A percentile compares a stretch with the other conserved stretches of the same genome.
These are phyloP conservation scores for Peucedramus taeniatus DNA, from an alignment of 2,113 vertebrate species.

Conservation along the genomic window DNA sequence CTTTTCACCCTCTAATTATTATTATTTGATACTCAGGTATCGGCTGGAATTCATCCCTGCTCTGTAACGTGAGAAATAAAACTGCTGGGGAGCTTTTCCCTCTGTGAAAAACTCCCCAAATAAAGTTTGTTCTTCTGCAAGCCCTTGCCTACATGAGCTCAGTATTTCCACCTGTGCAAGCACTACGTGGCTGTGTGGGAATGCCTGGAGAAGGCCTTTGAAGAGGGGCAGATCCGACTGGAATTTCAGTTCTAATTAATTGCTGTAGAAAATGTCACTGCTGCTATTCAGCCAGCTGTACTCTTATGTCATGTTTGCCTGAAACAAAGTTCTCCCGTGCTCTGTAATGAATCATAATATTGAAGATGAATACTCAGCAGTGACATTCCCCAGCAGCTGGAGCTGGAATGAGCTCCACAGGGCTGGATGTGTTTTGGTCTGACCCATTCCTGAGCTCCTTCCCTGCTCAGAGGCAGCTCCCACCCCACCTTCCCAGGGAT, in stretches of 20 bases:
- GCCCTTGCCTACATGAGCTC: slow-evolving; percentile 10
- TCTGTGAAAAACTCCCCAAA: not conserved
- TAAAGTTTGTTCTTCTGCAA: not conserved
- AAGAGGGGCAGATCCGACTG: slow-evolving; percentile 39
- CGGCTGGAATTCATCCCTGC: not conserved
- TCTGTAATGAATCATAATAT: slow-evolving; percentile 42
- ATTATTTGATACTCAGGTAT: not conserved
- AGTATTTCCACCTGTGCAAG: not conserved
- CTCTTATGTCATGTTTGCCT: slow-evolving; percentile 55
- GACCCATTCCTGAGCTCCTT: not conserved
- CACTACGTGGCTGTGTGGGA: slow-evolving; percentile 20
- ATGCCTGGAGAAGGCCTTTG: slow-evolving; percentile 60
- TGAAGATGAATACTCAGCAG: not conserved
- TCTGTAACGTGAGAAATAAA: not conserved
- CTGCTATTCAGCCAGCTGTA: slow-evolving; percentile 49
- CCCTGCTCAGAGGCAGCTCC: not conserved
- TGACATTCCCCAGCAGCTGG: not conserved
- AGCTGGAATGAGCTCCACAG: not conserved
- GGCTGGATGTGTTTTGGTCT: not conserved
- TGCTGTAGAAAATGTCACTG: slow-evolving; percentile 38
- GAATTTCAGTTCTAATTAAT: slow-evolving; percentile 63
- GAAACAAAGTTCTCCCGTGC: slow-evolving; percentile 51
- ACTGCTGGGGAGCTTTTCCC: not conserved
- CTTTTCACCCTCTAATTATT: not conserved
- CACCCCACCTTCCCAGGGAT: accelerated